A percentile compares a stretch with the other conserved stretches of the same genome.
These are phyloP conservation scores for Ichneumoninae sp. DNA, from an alignment of 2,888 invertebrate species.

Conservation along the genomic window DNA sequence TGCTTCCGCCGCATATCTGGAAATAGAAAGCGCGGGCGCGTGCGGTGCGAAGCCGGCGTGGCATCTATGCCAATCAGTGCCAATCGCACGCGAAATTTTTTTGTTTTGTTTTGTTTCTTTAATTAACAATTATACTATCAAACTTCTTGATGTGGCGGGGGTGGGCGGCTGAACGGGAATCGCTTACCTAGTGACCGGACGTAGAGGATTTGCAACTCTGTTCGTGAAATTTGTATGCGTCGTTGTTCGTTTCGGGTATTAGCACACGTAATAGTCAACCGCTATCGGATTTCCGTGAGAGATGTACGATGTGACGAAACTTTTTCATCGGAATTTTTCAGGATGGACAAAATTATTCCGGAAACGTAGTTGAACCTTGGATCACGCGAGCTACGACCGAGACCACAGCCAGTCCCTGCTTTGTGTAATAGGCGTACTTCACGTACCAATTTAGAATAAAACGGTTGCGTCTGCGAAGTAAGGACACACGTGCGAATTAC, in stretches of 20 bases:
- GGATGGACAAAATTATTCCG: slow-evolving; percentile 22
- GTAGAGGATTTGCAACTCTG: background rate
- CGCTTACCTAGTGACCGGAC: slow-evolving; percentile 16
- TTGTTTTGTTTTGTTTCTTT: background rate
- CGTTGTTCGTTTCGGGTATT: slow-evolving; percentile 4
- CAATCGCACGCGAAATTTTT: slow-evolving; percentile 42
- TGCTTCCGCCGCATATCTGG: slow-evolving; percentile 34
- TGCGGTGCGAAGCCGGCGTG: slow-evolving; percentile 37
- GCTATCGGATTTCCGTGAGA: background rate
- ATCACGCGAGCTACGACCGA: slow-evolving; percentile 22
- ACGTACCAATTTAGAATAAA: slow-evolving; percentile 43
- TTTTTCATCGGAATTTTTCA: slow-evolving; percentile 4
- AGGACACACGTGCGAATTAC: slow-evolving; percentile 42
- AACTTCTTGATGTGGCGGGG: slow-evolving; percentile 13
- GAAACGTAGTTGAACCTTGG: slow-evolving; percentile 28
- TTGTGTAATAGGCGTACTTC: slow-evolving; percentile 22
- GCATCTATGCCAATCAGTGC: slow-evolving; percentile 64
- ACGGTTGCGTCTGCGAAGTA: slow-evolving; percentile 2
- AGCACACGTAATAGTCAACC: background rate
- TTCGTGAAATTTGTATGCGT: slow-evolving; percentile 9
- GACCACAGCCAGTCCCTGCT: background rate
- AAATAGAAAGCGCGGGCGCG: slow-evolving; percentile 58
- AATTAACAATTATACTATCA: slow-evolving; percentile 36
- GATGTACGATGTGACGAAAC: background rate
- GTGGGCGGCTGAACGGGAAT: background rate